Evolutionary conservation across 2,113 vertebrate genomes (phyloP).

Genomic region (Barnardius zonarius): DNA sequence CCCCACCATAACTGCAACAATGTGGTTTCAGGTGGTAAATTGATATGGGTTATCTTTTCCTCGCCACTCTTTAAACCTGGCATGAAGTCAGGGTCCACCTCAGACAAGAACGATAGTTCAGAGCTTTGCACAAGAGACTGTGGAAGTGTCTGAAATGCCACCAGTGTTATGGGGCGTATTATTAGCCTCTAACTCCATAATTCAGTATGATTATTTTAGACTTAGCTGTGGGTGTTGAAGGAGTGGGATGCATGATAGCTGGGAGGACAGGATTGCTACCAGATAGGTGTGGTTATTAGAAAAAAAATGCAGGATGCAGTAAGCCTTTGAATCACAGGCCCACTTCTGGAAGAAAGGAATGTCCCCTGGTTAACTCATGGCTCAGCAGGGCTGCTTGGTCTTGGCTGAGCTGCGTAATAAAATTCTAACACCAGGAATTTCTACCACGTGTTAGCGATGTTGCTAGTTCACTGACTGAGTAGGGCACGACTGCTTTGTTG

Average conservation of each 20-base stretch:
- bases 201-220: background rate
- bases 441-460: accelerated
- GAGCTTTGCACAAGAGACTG: background rate
- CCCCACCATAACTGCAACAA: accelerated
- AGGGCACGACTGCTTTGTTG: background rate
- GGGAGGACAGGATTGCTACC: background rate
- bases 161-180: background rate
- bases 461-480: background rate
- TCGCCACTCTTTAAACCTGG: no score
- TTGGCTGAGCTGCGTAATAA: background rate
- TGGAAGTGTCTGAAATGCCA: background rate
- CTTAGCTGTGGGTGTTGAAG: background rate
- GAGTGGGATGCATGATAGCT: background rate
- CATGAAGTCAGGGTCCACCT: background rate
- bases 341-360: background rate
- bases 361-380: background rate
- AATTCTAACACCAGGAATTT: background rate
- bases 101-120: background rate
- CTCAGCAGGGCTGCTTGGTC: background rate
- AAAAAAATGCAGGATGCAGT: background rate
- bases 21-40: background rate
- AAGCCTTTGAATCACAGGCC: background rate
- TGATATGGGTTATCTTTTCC: background rate
- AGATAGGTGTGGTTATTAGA: background rate
- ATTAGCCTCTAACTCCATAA: background rate